A percentile compares a stretch with the other conserved stretches of the same genome.
phyloP scores from a whole-genome alignment of 2,113 vertebrate genomes.

The Thalassoma bifasciatum region DNA sequence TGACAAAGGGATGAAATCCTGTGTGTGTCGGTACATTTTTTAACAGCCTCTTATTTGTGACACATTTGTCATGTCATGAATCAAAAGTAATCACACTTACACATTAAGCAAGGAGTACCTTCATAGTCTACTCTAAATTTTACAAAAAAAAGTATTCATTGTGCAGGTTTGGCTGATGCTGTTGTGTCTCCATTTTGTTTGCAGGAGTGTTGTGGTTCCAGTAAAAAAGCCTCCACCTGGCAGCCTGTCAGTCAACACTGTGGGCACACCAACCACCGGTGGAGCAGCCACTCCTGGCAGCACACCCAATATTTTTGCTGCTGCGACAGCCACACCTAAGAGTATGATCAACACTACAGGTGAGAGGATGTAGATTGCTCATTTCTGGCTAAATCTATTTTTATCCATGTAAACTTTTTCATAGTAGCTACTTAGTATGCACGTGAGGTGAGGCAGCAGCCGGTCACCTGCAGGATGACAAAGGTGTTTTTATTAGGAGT shows the following conservation, averaged over 20 bases:
- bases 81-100: too few relatives aligned
- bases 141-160: neutral
- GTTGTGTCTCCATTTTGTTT: slow-evolving; percentile 29
- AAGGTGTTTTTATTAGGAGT: neutral
- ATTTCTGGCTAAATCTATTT: too few relatives aligned
- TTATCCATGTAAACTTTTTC: neutral
- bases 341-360: slow-evolving; percentile 99
- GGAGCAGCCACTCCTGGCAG: slow-evolving; percentile 88
- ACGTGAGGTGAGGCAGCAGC: neutral
- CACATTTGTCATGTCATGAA: too few relatives aligned
- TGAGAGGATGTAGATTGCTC: slow-evolving; percentile 36
- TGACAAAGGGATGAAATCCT: too few relatives aligned
- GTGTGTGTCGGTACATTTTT: too few relatives aligned
- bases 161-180: neutral
- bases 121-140: too few relatives aligned
- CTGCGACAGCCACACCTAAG: slow-evolving; percentile 95
- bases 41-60: too few relatives aligned
- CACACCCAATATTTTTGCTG: slow-evolving; percentile 96
- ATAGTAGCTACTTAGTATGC: neutral
- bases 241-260: slow-evolving; percentile 94
- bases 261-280: slow-evolving; percentile 89
- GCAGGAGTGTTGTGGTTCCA: slow-evolving; percentile 96
- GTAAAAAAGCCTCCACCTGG: slow-evolving; percentile 97
- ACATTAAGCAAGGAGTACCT: too few relatives aligned
- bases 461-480: slow-evolving; percentile 16